Evolutionary conservation across 2,888 invertebrate species (phyloP).

Genomic region (Ennomos erosarius): DNA sequence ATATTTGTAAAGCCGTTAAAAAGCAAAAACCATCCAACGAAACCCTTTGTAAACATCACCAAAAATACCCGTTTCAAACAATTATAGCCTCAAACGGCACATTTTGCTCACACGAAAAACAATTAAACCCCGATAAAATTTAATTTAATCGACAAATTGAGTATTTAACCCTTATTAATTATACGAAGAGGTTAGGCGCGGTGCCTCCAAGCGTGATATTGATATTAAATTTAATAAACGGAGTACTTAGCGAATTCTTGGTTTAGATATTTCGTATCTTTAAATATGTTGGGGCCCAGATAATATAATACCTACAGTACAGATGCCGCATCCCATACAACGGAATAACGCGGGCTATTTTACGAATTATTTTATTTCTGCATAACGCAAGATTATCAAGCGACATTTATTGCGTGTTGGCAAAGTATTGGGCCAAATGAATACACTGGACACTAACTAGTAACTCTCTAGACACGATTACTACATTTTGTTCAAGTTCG

Average conservation of each 20-base stretch:
- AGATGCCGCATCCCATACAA: too few species aligned
- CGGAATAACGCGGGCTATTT: too few species aligned
- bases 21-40: too few species aligned
- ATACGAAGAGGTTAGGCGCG: constrained; percentile 50
- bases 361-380: too few species aligned
- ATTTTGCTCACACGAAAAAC: constrained; percentile 30
- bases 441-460: too few species aligned
- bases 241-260: constrained; percentile 39
- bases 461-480: too few species aligned
- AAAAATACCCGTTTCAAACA: constrained; percentile 10
- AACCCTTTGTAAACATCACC: not conserved
- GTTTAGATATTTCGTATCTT: constrained; percentile 25
- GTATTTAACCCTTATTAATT: constrained; percentile 64
- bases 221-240: constrained; percentile 75
- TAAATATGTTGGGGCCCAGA: constrained; percentile 11
- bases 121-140: constrained; percentile 42
- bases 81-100: constrained; percentile 10
- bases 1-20: too few species aligned
- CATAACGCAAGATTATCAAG: too few species aligned
- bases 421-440: too few species aligned
- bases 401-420: too few species aligned
- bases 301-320: too few species aligned
- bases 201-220: constrained; percentile 68
- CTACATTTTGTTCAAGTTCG: too few species aligned
- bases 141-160: constrained; percentile 49